A percentile compares a stretch with the other conserved stretches of the same genome.
These are phyloP conservation scores for Rallus crepitans DNA, from an alignment of 2,797 vertebrate genomes.

Conservation along the genomic window DNA sequence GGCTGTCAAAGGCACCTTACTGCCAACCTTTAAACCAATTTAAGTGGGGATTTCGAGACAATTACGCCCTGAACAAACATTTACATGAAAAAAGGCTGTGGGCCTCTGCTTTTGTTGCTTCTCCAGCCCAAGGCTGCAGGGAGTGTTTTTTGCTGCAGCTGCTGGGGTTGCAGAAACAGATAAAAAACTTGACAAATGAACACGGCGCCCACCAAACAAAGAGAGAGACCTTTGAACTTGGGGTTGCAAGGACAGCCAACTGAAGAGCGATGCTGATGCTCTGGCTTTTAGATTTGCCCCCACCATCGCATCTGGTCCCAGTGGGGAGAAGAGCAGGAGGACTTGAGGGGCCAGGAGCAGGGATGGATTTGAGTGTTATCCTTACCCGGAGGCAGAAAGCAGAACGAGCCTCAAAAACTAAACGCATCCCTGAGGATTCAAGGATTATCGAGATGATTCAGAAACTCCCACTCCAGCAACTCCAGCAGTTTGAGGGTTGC, in stretches of 20 bases:
- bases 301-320: not conserved
- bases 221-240: not conserved
- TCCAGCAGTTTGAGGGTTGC: not conserved
- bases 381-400: not conserved
- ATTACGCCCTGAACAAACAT: not conserved
- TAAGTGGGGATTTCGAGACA: not conserved
- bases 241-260: not conserved
- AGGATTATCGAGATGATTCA: not conserved
- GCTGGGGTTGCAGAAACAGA: not conserved
- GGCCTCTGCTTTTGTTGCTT: not conserved
- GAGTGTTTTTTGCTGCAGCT: slow-evolving; percentile 25
- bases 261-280: accelerated
- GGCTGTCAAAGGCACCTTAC: not conserved
- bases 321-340: not conserved
- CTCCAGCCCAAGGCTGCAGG: not conserved
- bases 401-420: not conserved
- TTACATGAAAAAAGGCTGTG: not conserved
- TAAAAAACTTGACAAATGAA: slow-evolving; percentile 40
- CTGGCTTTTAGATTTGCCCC: not conserved
- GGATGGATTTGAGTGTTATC: not conserved
- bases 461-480: not conserved
- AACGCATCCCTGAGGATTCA: accelerated
- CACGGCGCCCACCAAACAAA: not conserved
- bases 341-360: not conserved
- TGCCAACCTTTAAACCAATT: slow-evolving; percentile 2